These are phyloP conservation scores for Phylloscopus whistleri DNA, from an alignment of 2,113 vertebrate genomes.

Conservation along the genomic window DNA sequence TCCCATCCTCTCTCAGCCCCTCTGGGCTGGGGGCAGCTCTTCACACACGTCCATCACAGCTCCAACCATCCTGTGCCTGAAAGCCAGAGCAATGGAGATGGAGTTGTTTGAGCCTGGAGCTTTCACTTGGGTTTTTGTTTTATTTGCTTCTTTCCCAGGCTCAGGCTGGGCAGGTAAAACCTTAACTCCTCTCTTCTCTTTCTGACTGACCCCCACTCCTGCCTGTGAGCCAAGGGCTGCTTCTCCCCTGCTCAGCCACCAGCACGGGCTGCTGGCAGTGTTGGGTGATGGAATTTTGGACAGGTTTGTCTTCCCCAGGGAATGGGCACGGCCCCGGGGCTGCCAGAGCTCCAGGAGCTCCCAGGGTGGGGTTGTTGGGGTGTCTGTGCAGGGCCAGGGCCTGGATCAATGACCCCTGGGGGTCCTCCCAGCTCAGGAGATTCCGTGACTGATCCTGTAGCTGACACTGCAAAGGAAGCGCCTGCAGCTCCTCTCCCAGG, in stretches of 20 bases:
- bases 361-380: neutral
- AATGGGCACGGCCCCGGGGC: rapidly evolving
- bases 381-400: neutral
- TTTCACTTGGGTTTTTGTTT: neutral
- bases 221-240: neutral
- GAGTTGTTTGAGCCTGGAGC: neutral
- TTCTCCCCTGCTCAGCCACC: neutral
- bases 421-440: neutral
- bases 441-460: neutral
- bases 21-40: neutral
- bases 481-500: neutral
- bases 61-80: rapidly evolving
- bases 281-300: neutral
- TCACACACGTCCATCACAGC: neutral
- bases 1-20: neutral
- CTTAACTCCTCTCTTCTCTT: neutral
- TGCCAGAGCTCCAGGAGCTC: neutral
- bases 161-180: neutral
- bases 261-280: neutral
- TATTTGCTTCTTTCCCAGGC: neutral
- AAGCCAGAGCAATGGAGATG: neutral
- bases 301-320: neutral
- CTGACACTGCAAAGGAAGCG: neutral
- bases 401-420: rapidly evolving
- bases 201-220: neutral